These are phyloP conservation scores for Aegotheles bennettii DNA, from an alignment of 2,113 vertebrate genomes.

Conservation along the genomic window DNA sequence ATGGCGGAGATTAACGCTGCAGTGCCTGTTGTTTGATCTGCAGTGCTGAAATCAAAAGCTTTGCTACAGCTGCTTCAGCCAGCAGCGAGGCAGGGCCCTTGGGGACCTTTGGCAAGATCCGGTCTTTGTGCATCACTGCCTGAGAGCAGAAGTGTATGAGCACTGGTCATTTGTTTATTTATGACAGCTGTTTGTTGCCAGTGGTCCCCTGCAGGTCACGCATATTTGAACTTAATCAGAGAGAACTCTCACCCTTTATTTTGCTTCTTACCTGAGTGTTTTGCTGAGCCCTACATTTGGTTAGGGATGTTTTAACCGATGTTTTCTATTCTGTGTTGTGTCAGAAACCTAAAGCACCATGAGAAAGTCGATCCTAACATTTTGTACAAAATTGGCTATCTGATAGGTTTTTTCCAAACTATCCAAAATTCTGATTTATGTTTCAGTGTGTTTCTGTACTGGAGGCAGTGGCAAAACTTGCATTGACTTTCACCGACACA, in stretches of 20 bases:
- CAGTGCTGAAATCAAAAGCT: neutral
- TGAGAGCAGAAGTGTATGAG: neutral
- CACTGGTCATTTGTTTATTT: neutral
- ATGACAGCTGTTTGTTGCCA: neutral
- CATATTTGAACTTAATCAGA: neutral
- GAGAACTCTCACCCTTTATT: neutral
- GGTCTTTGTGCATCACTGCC: neutral
- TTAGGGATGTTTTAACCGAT: neutral
- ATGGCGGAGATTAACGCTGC: neutral
- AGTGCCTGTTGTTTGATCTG: neutral
- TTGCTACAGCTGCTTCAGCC: neutral
- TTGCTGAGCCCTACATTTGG: neutral
- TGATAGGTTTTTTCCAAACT: neutral
- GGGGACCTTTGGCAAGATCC: neutral
- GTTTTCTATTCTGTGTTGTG: neutral
- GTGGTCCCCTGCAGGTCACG: neutral
- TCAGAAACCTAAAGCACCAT: neutral
- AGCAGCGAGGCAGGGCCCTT: fast-evolving
- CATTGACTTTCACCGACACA: neutral
- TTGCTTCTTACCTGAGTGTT: neutral
- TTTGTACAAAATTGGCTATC: neutral
- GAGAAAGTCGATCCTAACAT: neutral
- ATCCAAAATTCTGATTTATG: neutral
- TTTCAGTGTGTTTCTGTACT: neutral
- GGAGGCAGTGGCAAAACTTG: neutral